These are phyloP conservation scores for Nasonovia ribisnigri DNA, from an alignment of 2,888 invertebrate species.

Conservation along the genomic window DNA sequence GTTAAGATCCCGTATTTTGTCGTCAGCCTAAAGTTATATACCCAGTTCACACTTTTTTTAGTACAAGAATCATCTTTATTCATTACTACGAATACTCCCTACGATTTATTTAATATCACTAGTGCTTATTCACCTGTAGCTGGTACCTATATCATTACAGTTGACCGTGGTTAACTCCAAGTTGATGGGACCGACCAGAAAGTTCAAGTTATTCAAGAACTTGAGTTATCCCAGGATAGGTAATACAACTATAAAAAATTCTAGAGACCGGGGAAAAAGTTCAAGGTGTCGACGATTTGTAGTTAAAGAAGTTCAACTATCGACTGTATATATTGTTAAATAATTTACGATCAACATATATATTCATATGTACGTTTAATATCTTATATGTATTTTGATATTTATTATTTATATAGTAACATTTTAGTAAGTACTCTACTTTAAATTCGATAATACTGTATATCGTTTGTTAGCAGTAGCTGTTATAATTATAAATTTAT, in stretches of 20 bases:
- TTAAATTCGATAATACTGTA: background rate
- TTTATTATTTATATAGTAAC: background rate
- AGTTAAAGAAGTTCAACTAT: no score
- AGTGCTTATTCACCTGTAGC: no score
- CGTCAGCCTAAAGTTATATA: background rate
- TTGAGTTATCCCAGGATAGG: no score
- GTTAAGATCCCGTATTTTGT: background rate
- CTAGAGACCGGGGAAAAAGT: no score
- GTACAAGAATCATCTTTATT: background rate
- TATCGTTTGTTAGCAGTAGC: background rate
- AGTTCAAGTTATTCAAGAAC: no score
- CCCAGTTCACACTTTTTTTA: background rate
- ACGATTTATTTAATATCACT: background rate
- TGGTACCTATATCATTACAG: no score
- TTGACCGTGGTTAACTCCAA: no score
- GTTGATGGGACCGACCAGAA: no score
- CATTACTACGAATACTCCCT: background rate
- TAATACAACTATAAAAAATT: no score
- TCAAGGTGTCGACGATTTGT: no score
- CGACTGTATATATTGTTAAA: background rate
- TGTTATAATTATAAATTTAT: background rate
- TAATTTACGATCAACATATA: background rate
- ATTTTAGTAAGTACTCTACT: background rate
- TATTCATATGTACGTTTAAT: background rate
- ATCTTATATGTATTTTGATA: no score